Conservation (phyloP, 2,113 vertebrate genomes). For the Actenoides lindsayi region DNA sequence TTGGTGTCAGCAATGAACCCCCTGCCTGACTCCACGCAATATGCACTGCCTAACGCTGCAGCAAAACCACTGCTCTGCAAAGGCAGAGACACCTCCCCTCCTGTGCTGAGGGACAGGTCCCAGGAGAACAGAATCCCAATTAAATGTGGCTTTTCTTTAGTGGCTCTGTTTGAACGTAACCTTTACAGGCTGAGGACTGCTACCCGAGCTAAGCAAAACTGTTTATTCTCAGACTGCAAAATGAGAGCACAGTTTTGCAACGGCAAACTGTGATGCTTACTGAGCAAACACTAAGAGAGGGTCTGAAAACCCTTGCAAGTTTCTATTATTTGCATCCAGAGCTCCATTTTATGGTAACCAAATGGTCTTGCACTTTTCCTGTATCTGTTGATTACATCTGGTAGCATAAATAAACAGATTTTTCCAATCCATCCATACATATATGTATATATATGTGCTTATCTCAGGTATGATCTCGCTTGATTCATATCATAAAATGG, state of each 20-base stretch:
- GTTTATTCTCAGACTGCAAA: neutral
- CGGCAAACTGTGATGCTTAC: neutral
- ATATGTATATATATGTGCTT: fast-evolving
- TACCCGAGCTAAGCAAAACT: neutral
- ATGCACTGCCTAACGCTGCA: neutral
- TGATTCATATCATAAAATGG: fast-evolving
- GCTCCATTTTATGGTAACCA: neutral
- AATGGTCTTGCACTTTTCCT: neutral
- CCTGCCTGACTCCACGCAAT: fast-evolving
- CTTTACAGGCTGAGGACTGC: neutral
- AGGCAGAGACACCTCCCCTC: neutral
- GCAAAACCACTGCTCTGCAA: neutral
- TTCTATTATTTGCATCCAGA: neutral
- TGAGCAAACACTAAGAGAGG: neutral
- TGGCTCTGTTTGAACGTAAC: neutral
- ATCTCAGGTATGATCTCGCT: neutral
- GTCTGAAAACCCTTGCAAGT: neutral
- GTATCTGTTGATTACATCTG: no score
- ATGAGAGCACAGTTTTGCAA: neutral
- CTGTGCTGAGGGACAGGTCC: neutral
- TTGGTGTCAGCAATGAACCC: neutral
- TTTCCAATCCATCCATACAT: fast-evolving
- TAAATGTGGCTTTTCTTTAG: constrained; percentile 13
- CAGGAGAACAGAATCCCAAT: neutral
- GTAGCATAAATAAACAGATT: neutral